Base-by-base conservation (phyloP, 2,113 vertebrate species). In the Zapornia atra region DNA sequence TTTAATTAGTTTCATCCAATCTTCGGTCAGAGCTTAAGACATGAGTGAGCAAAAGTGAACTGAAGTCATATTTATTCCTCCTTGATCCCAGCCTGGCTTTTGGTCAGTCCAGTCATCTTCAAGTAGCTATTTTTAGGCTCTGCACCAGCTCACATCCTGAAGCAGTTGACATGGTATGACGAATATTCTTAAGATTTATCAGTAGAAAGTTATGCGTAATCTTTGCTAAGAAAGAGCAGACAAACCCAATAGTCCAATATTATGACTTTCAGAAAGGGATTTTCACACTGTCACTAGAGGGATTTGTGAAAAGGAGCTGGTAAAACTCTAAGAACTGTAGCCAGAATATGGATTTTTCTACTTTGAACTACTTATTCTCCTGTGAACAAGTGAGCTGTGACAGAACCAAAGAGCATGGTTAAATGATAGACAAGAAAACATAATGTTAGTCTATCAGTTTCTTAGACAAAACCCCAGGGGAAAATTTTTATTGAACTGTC, bases 41-140 rank as follows among this genome's bases (percentile, higher is more conserved):
- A n/a, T 0, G 0, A 92, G 42, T 11, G 61, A 63, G 46, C 20
- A 86, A 50, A 93, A 95, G 46, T 48, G 56, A 83, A 50, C 78
- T 95, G 56, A 59, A 92, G 82, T 78, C 94, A 84, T 80, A 85
- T 87, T 82, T 82, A 85, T 87, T 92, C 73, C 71, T 92, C 57
- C 76, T 95, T 84, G 90, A 86, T 92, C 57, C 44, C 70, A 88
- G 72, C 38, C 60, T 93, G 90, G 75, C 72, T 95, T 70, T 28
- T 75, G 90, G 88, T 63, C 64, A 94, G 64, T 44, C 73, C 85
- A 68, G 18, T 69, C 72, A 78, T 86, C 68, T 81, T 42, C 65
- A 40, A 56, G 29, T 3, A 94, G 34, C 19, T 92, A 84, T 82
- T 95, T 94, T 88, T 94, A 94, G 76, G 53, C 56, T 78, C 60